phyloP scores from a whole-genome alignment of 2,113 vertebrate genomes.

The Centropus bengalensis region DNA sequence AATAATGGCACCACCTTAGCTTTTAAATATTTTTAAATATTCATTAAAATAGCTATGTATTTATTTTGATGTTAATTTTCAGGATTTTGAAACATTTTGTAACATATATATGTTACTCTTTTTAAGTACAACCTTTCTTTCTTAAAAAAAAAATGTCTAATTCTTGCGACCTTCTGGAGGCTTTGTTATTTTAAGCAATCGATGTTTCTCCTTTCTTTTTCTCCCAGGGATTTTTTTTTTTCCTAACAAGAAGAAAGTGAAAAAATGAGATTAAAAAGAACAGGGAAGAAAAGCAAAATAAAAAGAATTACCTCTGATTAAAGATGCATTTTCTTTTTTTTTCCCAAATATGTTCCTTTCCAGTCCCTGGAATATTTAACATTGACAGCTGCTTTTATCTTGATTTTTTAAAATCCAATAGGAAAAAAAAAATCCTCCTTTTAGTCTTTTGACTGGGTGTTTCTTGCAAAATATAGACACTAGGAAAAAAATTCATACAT shows the following conservation, averaged over 20 bases:
- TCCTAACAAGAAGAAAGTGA: background rate
- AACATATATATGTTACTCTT: background rate
- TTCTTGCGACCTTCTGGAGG: background rate
- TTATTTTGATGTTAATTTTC: background rate
- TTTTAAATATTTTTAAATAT: background rate
- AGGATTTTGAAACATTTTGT: background rate
- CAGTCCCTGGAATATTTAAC: background rate
- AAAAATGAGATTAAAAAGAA: background rate
- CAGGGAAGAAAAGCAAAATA: background rate
- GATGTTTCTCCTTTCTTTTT: background rate
- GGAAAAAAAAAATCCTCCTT: background rate
- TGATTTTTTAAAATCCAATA: background rate
- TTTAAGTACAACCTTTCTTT: background rate
- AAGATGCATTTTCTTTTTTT: background rate
- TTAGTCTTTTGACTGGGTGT: background rate
- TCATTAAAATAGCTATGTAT: background rate
- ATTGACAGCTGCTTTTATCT: background rate
- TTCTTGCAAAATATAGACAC: background rate
- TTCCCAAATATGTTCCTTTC: background rate
- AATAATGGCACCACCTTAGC: background rate
- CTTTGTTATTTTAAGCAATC: background rate
- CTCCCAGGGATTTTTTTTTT: background rate
- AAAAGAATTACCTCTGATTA: background rate
- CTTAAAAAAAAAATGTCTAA: background rate
- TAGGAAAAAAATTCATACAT: background rate